Conservation (phyloP, 2,888 invertebrate species). For the Thelaira solivaga region DNA sequence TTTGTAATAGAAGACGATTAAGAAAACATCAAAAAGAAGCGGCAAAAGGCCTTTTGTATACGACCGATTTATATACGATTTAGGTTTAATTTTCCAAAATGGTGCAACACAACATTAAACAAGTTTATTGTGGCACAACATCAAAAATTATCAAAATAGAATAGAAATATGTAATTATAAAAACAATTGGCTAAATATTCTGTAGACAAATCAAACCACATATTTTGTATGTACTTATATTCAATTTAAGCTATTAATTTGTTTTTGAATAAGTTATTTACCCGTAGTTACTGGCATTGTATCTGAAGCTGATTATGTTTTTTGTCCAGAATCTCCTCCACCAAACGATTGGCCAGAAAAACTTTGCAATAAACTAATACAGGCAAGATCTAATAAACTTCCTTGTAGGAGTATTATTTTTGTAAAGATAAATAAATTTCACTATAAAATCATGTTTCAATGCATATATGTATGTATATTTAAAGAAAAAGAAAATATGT, state of each 20-base stretch:
- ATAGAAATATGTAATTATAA: not conserved
- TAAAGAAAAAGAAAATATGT: slow-evolving; percentile 7
- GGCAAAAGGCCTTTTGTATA: no score
- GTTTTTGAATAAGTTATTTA: slow-evolving; percentile 87
- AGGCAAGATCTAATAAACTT: slow-evolving; percentile 81
- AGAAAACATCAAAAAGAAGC: no score
- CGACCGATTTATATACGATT: no score
- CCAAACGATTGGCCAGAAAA: slow-evolving; percentile 94
- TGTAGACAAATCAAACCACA: no score
- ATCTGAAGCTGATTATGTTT: slow-evolving; percentile 99
- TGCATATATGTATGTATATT: slow-evolving; percentile 50
- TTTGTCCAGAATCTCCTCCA: slow-evolving; percentile 98
- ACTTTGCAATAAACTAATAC: slow-evolving; percentile 95
- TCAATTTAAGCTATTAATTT: slow-evolving; percentile 46
- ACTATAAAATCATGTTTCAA: slow-evolving; percentile 36
- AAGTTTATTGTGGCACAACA: no score
- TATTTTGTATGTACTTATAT: not conserved
- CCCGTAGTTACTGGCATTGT: slow-evolving; percentile 97
- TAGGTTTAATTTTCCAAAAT: no score
- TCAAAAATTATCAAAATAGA: no score
- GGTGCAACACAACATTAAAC: slow-evolving; percentile 7
- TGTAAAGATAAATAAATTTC: slow-evolving; percentile 43
- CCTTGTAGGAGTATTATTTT: slow-evolving; percentile 33
- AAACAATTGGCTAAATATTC: not conserved
- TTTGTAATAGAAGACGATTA: no score